Conservation (phyloP, 2,888 invertebrate species). For the Bombylius discolor region DNA sequence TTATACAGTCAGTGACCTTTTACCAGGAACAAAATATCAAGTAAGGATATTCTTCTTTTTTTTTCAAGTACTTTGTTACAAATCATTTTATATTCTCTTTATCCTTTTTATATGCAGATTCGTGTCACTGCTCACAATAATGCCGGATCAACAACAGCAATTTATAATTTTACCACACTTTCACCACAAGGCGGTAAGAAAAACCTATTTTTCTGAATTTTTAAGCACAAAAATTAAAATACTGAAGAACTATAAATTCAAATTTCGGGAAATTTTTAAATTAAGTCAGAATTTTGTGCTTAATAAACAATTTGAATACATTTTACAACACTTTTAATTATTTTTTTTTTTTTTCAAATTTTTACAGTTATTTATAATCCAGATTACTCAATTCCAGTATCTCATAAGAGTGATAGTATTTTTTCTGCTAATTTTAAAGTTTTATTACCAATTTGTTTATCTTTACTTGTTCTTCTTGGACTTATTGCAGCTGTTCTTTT, state of each 20-base stretch:
- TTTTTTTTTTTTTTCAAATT: neutral
- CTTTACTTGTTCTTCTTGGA: slow-evolving; percentile 51
- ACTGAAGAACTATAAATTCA: no score
- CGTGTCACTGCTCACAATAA: slow-evolving; percentile 73
- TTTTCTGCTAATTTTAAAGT: slow-evolving; percentile 50
- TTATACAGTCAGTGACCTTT: slow-evolving; percentile 63
- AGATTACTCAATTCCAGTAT: slow-evolving; percentile 52
- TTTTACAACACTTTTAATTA: neutral
- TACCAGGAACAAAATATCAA: slow-evolving; percentile 62
- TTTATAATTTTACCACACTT: slow-evolving; percentile 75
- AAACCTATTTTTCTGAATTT: neutral
- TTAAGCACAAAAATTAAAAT: no score
- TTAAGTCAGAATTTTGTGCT: no score
- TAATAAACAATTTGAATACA: no score
- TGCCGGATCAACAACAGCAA: slow-evolving; percentile 68
- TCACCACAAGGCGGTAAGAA: slow-evolving; percentile 59
- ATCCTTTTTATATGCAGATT: slow-evolving; percentile 27
- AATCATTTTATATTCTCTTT: no score
- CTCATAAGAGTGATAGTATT: slow-evolving; percentile 50
- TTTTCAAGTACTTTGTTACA: no score
- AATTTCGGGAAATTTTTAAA: no score
- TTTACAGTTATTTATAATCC: slow-evolving; percentile 42
- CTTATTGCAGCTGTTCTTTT: slow-evolving; percentile 56
- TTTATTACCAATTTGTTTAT: slow-evolving; percentile 52
- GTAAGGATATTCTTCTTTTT: slow-evolving; percentile 2